Base-by-base conservation (phyloP, 2,888 invertebrate genomes). In the Rhogogaster chlorosoma region DNA sequence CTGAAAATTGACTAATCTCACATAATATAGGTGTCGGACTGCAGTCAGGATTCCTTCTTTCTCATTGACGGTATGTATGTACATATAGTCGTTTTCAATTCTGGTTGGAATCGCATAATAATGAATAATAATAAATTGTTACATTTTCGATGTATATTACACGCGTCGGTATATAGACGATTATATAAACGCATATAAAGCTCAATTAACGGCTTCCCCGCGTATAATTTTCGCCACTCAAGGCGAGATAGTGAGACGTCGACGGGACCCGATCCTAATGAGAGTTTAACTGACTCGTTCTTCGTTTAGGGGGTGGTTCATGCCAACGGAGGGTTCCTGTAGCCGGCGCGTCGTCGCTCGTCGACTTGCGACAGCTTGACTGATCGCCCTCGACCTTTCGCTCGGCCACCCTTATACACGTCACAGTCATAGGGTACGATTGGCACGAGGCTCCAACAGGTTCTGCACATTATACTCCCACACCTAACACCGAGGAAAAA, bases 281-380 rank as follows among this genome's bases (percentile, higher is more conserved):
- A 90, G 90, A 89, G 89, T 91, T 91, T 91, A 91, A 91, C 88
- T 88, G 90, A 91, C 89, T 89, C 87, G 89, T 89, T 86, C 88
- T 87, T 87, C 82, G 83, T 75, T 61, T 84, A 88, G 88, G 88
- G 89, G 86, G 89, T 88, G 88, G 86, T 89, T 88, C 87, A 91
- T 89, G 91, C 15, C 15, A 32, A 29, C 29, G 36, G 80, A 73
- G 71, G 71, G 38, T 53, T 77, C 73, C 42, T 36, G 15, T 22
- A 38, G n/a, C 38, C 71, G 71, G 42, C 22, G 22, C 80, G 57
- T 18, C 36, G n/a, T 61, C 36, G 57, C n/a, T 73, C 71, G 38
- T 73, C 71, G 38, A 42, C 42, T 73, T 73, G 73, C 26, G 80
- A 80, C 80, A 80, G 80, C 61, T 80, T 80, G 80, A 80, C 57